Evolutionary conservation across 2,113 vertebrate species (phyloP).

Genomic region (Chamaetylas fuelleborni): DNA sequence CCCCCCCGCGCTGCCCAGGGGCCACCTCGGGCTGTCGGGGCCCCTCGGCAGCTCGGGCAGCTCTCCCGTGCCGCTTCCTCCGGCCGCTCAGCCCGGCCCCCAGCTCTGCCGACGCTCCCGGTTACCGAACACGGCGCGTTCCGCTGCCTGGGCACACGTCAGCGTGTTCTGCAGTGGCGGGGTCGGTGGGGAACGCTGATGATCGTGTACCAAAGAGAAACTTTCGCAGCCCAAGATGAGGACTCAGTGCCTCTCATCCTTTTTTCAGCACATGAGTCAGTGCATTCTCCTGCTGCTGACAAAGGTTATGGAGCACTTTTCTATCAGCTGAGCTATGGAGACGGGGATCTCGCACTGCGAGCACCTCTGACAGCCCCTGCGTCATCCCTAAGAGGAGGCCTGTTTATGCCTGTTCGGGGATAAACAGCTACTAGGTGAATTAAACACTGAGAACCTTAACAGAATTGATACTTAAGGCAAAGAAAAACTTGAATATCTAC

Average conservation of each 20-base stretch:
- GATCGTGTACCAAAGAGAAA: rapidly evolving
- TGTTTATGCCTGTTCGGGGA: not conserved
- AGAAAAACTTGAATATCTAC: not conserved
- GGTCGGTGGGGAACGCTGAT: rapidly evolving
- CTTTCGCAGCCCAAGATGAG: not conserved
- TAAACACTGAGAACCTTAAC: not conserved
- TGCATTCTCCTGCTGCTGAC: not conserved
- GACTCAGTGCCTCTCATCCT: rapidly evolving
- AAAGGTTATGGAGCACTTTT: rapidly evolving
- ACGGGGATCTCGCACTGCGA: not conserved
- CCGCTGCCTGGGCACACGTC: not conserved
- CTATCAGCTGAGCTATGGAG: not conserved
- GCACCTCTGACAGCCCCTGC: not conserved
- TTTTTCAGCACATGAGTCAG: not conserved
- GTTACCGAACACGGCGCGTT: rapidly evolving
- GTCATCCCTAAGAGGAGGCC: not conserved
- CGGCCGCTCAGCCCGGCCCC: rapidly evolving
- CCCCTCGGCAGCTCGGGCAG: not conserved
- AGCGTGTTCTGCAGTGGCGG: not conserved
- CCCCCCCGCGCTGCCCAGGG: not conserved
- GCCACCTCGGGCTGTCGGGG: not conserved
- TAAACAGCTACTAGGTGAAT: not conserved
- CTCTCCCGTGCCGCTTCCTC: not conserved
- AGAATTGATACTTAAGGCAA: not conserved
- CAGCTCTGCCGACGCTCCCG: not conserved